These are phyloP conservation scores for Lasiommata megera DNA, from an alignment of 2,888 invertebrate species.

Conservation along the genomic window DNA sequence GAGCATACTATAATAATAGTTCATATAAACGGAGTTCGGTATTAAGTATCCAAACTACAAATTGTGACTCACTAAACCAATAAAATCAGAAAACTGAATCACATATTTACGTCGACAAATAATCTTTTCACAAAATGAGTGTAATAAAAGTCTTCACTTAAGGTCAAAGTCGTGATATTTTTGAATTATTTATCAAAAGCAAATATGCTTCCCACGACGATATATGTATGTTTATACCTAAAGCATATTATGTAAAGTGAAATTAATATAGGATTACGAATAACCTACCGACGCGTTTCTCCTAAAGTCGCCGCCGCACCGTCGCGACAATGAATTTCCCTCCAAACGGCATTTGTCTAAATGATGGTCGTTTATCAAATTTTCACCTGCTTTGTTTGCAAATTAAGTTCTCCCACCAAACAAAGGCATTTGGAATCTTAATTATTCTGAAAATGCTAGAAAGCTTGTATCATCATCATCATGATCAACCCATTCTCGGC, in stretches of 20 bases:
- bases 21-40: too few species aligned
- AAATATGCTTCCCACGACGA: too few species aligned
- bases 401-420: constrained; percentile 27
- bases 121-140: too few species aligned
- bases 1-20: too few species aligned
- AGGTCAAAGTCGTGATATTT: too few species aligned
- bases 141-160: too few species aligned
- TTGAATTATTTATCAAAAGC: too few species aligned
- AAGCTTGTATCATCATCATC: neutral
- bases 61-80: too few species aligned
- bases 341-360: constrained; percentile 26
- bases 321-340: constrained; percentile 23
- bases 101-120: too few species aligned
- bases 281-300: neutral
- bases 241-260: neutral
- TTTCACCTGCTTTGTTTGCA: constrained; percentile 34
- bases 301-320: neutral
- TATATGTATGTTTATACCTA: neutral
- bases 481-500: too few species aligned
- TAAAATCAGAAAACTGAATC: too few species aligned
- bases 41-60: too few species aligned
- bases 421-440: constrained; percentile 25
- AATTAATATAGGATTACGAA: neutral
- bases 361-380: constrained; percentile 33
- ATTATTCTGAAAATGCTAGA: constrained; percentile 23